phyloP scores from a whole-genome alignment of 2,888 invertebrate species.

The Melanostoma scalare region DNA sequence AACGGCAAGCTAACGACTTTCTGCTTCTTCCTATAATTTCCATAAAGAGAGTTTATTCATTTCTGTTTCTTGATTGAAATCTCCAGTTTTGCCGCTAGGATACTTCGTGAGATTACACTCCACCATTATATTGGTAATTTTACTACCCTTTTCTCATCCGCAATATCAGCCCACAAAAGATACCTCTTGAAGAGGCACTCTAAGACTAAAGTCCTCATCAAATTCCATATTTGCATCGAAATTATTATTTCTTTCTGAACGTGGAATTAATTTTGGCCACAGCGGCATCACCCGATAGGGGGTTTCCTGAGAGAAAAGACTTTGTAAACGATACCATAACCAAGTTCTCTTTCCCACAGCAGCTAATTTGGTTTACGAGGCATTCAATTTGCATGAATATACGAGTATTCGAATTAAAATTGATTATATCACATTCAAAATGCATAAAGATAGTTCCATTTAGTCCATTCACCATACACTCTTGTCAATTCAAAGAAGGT shows the following conservation, averaged over 20 bases:
- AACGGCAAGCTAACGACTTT: too few species aligned
- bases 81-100: too few species aligned
- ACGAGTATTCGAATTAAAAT: conserved; percentile 43
- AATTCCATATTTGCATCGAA: background rate
- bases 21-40: too few species aligned
- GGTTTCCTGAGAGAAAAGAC: background rate
- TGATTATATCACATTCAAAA: conserved; percentile 49
- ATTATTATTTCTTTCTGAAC: conserved; percentile 1
- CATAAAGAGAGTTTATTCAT: too few species aligned
- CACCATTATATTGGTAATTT: too few species aligned
- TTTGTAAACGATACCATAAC: background rate
- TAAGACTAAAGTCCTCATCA: too few species aligned
- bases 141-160: too few species aligned
- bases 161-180: too few species aligned
- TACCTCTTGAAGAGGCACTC: too few species aligned
- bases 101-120: too few species aligned
- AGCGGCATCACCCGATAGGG: background rate
- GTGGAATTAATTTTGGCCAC: background rate
- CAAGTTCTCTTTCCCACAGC: background rate
- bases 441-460: conserved; percentile 41
- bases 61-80: too few species aligned
- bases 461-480: background rate
- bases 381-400: conserved; percentile 44
- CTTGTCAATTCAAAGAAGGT: background rate
- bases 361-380: conserved; percentile 2